These are phyloP conservation scores for Melanerpes aurifrons DNA, from an alignment of 2,113 vertebrate genomes.

Conservation along the genomic window DNA sequence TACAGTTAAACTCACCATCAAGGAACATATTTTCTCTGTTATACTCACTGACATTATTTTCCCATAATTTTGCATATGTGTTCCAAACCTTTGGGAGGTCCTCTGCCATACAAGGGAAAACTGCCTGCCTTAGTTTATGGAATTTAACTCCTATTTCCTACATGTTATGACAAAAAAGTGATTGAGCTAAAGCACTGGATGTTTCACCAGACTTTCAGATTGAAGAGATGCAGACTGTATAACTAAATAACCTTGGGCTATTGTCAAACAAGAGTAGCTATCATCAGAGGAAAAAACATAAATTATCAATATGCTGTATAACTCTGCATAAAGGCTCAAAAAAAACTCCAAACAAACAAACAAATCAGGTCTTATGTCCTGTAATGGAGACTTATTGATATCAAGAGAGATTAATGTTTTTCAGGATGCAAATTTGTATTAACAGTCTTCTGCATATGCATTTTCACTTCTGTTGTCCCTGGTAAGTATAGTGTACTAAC, in stretches of 20 bases:
- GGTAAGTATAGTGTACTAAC: neutral
- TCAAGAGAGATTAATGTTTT: neutral
- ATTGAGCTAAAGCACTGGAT: neutral
- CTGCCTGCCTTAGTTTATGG: fast-evolving
- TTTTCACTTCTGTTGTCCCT: neutral
- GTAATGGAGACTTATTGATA: neutral
- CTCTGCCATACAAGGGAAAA: fast-evolving
- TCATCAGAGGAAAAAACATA: neutral
- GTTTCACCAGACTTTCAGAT: neutral
- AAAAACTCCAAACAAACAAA: neutral
- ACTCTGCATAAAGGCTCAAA: neutral
- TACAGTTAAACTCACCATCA: neutral
- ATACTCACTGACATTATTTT: too few relatives aligned
- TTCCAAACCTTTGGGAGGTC: neutral
- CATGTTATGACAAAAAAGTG: neutral
- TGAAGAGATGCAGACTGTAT: fast-evolving
- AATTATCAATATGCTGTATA: fast-evolving
- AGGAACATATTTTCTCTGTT: neutral
- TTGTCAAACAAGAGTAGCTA: neutral
- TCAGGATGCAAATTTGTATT: neutral
- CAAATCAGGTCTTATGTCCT: neutral
- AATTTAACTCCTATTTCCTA: neutral
- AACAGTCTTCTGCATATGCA: neutral
- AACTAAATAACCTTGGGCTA: neutral
- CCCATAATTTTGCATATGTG: neutral